Percentiles rank a stretch among this genome's conserved stretches.
Conservation (phyloP, 2,888 invertebrate genomes). For the Tetanocera ferruginea region DNA sequence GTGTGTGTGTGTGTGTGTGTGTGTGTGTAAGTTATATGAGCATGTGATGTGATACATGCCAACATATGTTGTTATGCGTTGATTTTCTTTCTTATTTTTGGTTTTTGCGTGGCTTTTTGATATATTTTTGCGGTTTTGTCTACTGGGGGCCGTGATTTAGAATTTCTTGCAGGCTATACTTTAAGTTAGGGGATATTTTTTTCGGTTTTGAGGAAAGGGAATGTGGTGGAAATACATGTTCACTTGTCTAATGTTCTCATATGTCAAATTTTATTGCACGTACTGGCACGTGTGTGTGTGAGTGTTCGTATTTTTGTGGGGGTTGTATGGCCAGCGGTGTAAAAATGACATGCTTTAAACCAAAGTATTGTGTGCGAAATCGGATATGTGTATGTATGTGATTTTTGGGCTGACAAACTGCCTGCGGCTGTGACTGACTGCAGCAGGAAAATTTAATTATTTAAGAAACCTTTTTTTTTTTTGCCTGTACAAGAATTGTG, state of each 20-base stretch:
- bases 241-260: slow-evolving; percentile 56
- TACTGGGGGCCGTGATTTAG: slow-evolving; percentile 30
- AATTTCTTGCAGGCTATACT: not conserved
- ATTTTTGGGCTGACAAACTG: too few species aligned
- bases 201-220: slow-evolving; percentile 36
- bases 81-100: slow-evolving; percentile 16
- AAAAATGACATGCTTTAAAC: too few species aligned
- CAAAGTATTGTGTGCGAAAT: too few species aligned
- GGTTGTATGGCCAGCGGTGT: not conserved
- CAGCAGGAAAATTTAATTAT: too few species aligned
- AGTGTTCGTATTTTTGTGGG: not conserved
- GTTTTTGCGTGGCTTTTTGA: slow-evolving; percentile 41
- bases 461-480: too few species aligned
- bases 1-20: not conserved
- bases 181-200: slow-evolving; percentile 53
- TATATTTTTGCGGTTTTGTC: slow-evolving; percentile 35
- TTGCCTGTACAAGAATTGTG: too few species aligned
- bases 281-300: slow-evolving; percentile 52
- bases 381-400: too few species aligned
- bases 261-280: slow-evolving; percentile 65
- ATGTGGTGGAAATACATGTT: slow-evolving; percentile 57
- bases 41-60: not conserved
- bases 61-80: not conserved
- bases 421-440: too few species aligned
- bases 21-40: not conserved